Conservation (phyloP, 2,797 vertebrate genomes). For the Premnoplex brunnescens region DNA sequence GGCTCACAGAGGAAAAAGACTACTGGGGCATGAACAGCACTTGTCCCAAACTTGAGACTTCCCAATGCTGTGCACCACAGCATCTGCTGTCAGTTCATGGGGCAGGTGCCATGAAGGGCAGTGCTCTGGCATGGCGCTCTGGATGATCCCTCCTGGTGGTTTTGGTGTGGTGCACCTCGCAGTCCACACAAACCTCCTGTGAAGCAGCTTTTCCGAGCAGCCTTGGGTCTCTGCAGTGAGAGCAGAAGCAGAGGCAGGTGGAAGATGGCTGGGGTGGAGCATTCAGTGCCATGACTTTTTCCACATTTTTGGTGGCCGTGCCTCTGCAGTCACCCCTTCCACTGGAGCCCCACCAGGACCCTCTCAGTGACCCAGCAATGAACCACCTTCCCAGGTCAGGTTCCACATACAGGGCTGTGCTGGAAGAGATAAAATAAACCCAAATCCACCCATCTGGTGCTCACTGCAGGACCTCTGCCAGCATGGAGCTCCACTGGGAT, state of each 20-base stretch:
- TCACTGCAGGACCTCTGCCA: slow-evolving; percentile 62
- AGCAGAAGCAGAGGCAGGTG: neutral
- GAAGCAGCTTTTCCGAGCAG: neutral
- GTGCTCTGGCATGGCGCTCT: fast-evolving
- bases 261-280: fast-evolving
- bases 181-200: fast-evolving
- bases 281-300: fast-evolving
- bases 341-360: neutral
- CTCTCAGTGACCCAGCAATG: neutral
- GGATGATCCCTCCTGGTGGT: fast-evolving
- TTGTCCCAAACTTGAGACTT: neutral
- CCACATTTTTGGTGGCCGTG: fast-evolving
- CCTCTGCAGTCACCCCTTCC: neutral
- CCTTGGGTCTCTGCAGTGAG: fast-evolving
- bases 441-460: slow-evolving; percentile 61
- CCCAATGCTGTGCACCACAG: fast-evolving
- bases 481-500: slow-evolving; percentile 52
- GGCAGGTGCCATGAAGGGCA: fast-evolving
- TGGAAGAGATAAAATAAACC: slow-evolving; percentile 47
- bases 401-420: neutral
- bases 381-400: neutral
- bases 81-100: neutral
- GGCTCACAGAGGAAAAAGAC: neutral
- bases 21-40: fast-evolving
- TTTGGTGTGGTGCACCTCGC: fast-evolving